Base-by-base conservation (phyloP, 2,888 invertebrate genomes). In the Zygaena filipendulae region DNA sequence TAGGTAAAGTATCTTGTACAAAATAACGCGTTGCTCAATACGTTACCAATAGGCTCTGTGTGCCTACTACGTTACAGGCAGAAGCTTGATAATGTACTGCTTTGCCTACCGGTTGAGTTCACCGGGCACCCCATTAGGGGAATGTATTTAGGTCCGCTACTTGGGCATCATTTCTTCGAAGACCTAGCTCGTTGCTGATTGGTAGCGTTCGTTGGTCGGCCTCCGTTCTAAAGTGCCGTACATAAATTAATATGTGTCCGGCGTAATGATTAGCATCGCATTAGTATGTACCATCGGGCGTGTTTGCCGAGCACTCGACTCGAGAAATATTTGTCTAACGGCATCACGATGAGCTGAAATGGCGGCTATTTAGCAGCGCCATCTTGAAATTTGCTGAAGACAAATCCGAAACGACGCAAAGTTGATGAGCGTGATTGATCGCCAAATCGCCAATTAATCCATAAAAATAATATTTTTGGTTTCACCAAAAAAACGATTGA, bases 251-350 rank as follows among this genome's bases (percentile, higher is more conserved):
- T 72, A 74, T 72, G 71, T 66, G 63, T 56, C 58, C 49, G 49
- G 58, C 66, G 68, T 68, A 63, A 59, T 63, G 51, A 68, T 70
- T 70, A 71, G 67, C 72, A 70, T 69, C 53, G 37, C 69, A 72
- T 74, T 72, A 68, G 66, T 71, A 71, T 70, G 71, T 62, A 49
- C 52, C 54, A 49, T 57, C 52, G 52, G 53, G 45, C 51, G 45
- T 63, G 60, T 68, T 70, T 64, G 60, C 54, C 50, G 45, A 59
- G 54, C 59, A 59, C 59, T 67, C 46, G 43, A 45, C 47, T 59
- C 45, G 46, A 58, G 54, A 67, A 62, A 60, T 68, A 64, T 68
- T 68, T 68, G 58, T 56, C 44, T 60, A 66, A 63, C 61, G 57
- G 61, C 54, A 56, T 53, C 57, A 51, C 43, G 43, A 38, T 39